A percentile compares a stretch with the other conserved stretches of the same genome.
phyloP scores from a whole-genome alignment of 2,888 invertebrate species.

The Eucriotettix oculatus region DNA sequence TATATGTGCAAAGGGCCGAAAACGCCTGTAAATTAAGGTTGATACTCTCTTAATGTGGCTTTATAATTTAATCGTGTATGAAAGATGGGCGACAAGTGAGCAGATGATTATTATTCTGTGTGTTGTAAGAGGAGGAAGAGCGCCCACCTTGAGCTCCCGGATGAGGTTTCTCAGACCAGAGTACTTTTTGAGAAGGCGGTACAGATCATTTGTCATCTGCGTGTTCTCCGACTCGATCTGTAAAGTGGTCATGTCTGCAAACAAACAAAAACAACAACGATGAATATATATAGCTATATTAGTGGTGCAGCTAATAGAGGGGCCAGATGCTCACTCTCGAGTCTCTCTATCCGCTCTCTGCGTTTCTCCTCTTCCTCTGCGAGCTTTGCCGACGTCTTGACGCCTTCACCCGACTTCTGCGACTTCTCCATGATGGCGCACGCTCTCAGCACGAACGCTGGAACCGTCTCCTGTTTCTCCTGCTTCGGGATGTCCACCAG shows the following conservation, averaged over 20 bases:
- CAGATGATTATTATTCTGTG: too few relatives aligned
- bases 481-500: constrained; percentile 85
- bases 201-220: constrained; percentile 84
- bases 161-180: constrained; percentile 76
- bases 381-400: constrained; percentile 66
- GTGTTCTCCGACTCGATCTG: constrained; percentile 89
- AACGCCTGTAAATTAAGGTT: too few relatives aligned
- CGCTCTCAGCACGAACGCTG: constrained; percentile 76
- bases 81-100: too few relatives aligned
- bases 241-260: constrained; percentile 79
- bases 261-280: constrained; percentile 3
- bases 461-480: constrained; percentile 86
- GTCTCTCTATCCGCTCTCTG: constrained; percentile 67
- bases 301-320: too few relatives aligned
- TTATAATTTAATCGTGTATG: too few relatives aligned
- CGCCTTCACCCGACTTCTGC: constrained; percentile 75
- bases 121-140: too few relatives aligned
- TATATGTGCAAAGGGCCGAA: too few relatives aligned
- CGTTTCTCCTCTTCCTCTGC: constrained; percentile 77
- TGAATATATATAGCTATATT: too few relatives aligned
- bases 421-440: constrained; percentile 86
- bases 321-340: constrained; percentile 52
- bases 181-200: constrained; percentile 82
- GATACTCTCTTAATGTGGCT: too few relatives aligned
- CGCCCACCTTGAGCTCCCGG: constrained; percentile 62